Base-by-base conservation (phyloP, 1,140 invertebrate species). In the Drosophila carrolli region DNA sequence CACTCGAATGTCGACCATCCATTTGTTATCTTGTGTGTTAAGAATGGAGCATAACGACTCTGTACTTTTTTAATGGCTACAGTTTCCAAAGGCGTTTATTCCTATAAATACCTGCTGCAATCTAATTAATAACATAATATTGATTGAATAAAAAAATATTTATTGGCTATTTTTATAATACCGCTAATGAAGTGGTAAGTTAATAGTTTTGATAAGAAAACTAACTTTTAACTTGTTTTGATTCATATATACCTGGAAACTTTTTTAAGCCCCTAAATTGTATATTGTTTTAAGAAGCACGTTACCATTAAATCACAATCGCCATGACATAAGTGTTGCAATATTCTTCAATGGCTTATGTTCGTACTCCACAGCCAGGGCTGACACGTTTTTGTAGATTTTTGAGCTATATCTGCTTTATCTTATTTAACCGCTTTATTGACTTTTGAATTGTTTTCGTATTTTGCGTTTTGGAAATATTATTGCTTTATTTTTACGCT, bases 301-400 rank as follows among this genome's bases (percentile, higher is more conserved):
- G 9, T 7, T 0, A 16, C 8, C 51, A 48, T n/a, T 8, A 32
- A 29, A 35, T 48, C 8, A 11, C 14, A 23, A 27, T 27, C 7
- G 16, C 19, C 16, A 32, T 16, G 5, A 11, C 9, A 19, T 47
- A 27, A 14, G 23, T 27, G 6, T 63, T 13, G 7, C n/a, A 37
- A 11, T 9, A 68, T 37, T 3, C 58, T 50, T 71, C 35, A 19
- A 8, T 29, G 66, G 37, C 44, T 19, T 57, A 4, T 41, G 63
- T 71, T 43, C 9, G 65, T 71, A 71, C 65, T 57, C 50, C 67
- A 71, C 65, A 58, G 65, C 67, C 67, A 16, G 41, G 63, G 7
- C 50, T 57, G 43, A 32, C 68, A 71, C 65, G 29, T 43, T 10
- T 37, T 10, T 4, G 35, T 71, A 50, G 44, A 37, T 11, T 37